phyloP scores from a whole-genome alignment of 1,140 invertebrate genomes.

The Pseudomyrmex dendroicus region DNA sequence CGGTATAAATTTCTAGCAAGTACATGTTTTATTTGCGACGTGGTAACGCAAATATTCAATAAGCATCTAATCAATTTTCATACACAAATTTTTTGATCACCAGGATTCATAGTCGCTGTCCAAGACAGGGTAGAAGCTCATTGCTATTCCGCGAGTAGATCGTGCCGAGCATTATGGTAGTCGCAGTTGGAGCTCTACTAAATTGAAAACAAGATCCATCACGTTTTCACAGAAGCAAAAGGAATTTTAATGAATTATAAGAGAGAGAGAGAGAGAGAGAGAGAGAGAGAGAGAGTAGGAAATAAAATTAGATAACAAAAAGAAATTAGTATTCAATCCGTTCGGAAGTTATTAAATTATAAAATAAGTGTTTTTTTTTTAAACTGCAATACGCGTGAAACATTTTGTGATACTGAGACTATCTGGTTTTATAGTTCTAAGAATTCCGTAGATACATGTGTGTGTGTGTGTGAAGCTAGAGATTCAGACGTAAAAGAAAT shows the following conservation, averaged over 20 bases:
- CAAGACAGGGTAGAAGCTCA: constrained; percentile 74
- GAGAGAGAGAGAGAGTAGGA: constrained; percentile 34
- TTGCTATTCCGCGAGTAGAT: constrained; percentile 82
- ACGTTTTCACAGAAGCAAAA: constrained; percentile 83
- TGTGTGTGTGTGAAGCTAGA: constrained; percentile 24
- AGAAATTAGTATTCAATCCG: constrained; percentile 80
- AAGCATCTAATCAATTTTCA: constrained; percentile 14
- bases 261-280: constrained; percentile 62
- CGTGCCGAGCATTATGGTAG: constrained; percentile 76
- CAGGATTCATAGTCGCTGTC: constrained; percentile 38
- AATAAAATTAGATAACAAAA: constrained; percentile 49
- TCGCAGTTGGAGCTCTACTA: constrained; percentile 82
- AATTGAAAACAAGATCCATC: constrained; percentile 85
- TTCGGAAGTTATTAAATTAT: constrained; percentile 9
- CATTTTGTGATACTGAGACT: neutral
- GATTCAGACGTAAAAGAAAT: constrained; percentile 68
- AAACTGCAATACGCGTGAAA: too few relatives aligned
- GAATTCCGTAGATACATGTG: constrained; percentile 1
- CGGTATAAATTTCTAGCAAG: too few relatives aligned
- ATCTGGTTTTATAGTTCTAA: constrained; percentile 2
- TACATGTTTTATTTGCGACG: neutral
- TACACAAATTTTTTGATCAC: constrained; percentile 53
- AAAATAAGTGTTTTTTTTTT: neutral
- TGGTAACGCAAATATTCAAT: constrained; percentile 30
- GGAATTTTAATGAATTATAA: constrained; percentile 85